Evolutionary conservation across 2,888 invertebrate species (phyloP).

Genomic region (Apocheima hispidaria): DNA sequence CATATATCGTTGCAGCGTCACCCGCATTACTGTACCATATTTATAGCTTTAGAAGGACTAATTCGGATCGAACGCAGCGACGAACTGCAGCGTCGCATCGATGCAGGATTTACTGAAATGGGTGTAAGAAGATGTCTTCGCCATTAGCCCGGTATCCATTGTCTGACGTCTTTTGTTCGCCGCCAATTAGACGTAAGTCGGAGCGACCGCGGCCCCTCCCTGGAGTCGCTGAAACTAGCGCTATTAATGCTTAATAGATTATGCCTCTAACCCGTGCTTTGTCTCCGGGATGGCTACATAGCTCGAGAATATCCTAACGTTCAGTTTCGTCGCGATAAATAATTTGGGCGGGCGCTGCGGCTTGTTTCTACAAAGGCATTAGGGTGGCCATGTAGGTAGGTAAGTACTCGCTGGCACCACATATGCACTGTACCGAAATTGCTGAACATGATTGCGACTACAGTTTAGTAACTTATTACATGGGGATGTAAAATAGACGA

Average conservation of each 20-base stretch:
- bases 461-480: slow-evolving; percentile 43
- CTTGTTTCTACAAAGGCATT: slow-evolving; percentile 49
- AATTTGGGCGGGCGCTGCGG: slow-evolving; percentile 57
- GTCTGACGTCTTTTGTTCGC: slow-evolving; percentile 71
- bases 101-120: slow-evolving; percentile 46
- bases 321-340: slow-evolving; percentile 53
- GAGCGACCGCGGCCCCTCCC: slow-evolving; percentile 40
- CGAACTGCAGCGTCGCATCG: slow-evolving; percentile 44
- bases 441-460: slow-evolving; percentile 42
- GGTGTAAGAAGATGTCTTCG: slow-evolving; percentile 60
- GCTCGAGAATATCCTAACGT: slow-evolving; percentile 48
- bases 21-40: slow-evolving; percentile 63
- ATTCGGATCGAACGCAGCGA: slow-evolving; percentile 52
- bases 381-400: slow-evolving; percentile 44
- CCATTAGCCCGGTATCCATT: slow-evolving; percentile 65
- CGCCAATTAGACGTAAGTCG: slow-evolving; percentile 67
- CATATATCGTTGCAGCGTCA: slow-evolving; percentile 54
- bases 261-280: slow-evolving; percentile 63
- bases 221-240: slow-evolving; percentile 37
- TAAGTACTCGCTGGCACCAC: slow-evolving; percentile 34
- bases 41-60: slow-evolving; percentile 64
- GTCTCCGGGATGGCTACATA: slow-evolving; percentile 54
- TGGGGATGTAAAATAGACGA: slow-evolving; percentile 29
- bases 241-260: slow-evolving; percentile 76
- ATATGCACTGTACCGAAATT: slow-evolving; percentile 37